These are phyloP conservation scores for Cossypha heuglini DNA, from an alignment of 2,797 vertebrate genomes.

Conservation along the genomic window DNA sequence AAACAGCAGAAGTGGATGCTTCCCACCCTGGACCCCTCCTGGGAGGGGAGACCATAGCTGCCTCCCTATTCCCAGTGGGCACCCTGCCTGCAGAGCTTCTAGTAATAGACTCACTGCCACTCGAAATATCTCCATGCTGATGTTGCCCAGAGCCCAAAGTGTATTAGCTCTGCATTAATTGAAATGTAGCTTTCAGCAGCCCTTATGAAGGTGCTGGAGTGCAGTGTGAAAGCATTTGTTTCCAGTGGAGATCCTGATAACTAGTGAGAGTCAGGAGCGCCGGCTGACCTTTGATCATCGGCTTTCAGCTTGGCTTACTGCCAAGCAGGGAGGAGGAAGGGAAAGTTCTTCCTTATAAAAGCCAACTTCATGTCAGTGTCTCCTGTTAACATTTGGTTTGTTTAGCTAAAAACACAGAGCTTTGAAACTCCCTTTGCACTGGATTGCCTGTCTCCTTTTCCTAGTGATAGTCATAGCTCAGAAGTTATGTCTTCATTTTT, in stretches of 20 bases:
- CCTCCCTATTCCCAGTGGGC: not conserved
- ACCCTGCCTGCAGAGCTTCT: not conserved
- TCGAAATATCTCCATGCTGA: not conserved
- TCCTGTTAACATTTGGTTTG: constrained; percentile 29
- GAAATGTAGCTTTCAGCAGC: constrained; percentile 52
- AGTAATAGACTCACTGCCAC: constrained; percentile 5
- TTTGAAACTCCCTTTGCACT: not conserved
- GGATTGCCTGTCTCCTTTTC: not conserved
- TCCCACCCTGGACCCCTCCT: not conserved
- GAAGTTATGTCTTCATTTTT: constrained; percentile 11
- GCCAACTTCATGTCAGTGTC: constrained; percentile 25
- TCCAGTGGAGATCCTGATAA: constrained; percentile 28
- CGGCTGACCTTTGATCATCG: constrained; percentile 44
- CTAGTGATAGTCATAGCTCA: not conserved
- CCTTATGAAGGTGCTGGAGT: not conserved
- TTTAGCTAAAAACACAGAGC: not conserved
- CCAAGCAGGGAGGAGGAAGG: constrained; percentile 27
- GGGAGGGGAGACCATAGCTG: not conserved
- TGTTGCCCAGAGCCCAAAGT: not conserved
- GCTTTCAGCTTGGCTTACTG: constrained; percentile 43
- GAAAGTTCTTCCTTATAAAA: constrained; percentile 41
- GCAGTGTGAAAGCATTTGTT: constrained; percentile 48
- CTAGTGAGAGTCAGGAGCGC: constrained; percentile 5
- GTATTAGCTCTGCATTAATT: constrained; percentile 7
- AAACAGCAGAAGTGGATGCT: not conserved